Base-by-base conservation (phyloP, 2,797 vertebrate species). In the Centropyge bicolor region DNA sequence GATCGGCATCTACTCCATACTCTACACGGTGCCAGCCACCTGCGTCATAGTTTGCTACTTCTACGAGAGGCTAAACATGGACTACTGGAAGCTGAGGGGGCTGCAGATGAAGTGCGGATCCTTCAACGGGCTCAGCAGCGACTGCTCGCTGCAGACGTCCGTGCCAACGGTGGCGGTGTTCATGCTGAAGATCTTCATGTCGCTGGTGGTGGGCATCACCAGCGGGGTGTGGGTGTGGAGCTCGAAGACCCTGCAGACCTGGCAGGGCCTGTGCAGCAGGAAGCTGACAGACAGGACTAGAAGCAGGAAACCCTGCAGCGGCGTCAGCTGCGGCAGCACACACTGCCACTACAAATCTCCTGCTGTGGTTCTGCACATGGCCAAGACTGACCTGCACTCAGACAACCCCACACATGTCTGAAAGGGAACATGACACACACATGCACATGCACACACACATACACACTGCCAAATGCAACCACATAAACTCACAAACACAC, bases 101-200 rank as follows among this genome's bases (percentile, higher is more conserved):
- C 85, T 96, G 73, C 96, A 98, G 93, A 94, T 81, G 0, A 92
- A 95, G 31, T 99, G 98, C 38, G 89, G 92, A 17, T 81, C 92
- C 1, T 92, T 94, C 45, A 93, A 91, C 0, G 95, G 96, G 5
- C 95, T 95, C 38, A 94, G 93, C 22, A 93, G 94, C 1, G 91
- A 97, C 95, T 99, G 98, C 93, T 96, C 96, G 0, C 90, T 99
- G 92, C 96, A 94, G 64, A 86, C 94, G 40, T 99, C 98, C 0
- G 97, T 99, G 84, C 98, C 98, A 76, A 97, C 97, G 0, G 97
- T 99, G 92, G 98, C 97, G 0, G 94, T 99, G 82, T 99, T 99
- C 89, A 98, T 99, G 97, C 95, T 99, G 46, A 99, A 99, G 94
- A 99, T 98, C 92, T 99, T 99, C 94, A 99, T 99, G 98, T 99